phyloP scores from a whole-genome alignment of 2,113 vertebrate genomes.

The Arvicanthis niloticus region DNA sequence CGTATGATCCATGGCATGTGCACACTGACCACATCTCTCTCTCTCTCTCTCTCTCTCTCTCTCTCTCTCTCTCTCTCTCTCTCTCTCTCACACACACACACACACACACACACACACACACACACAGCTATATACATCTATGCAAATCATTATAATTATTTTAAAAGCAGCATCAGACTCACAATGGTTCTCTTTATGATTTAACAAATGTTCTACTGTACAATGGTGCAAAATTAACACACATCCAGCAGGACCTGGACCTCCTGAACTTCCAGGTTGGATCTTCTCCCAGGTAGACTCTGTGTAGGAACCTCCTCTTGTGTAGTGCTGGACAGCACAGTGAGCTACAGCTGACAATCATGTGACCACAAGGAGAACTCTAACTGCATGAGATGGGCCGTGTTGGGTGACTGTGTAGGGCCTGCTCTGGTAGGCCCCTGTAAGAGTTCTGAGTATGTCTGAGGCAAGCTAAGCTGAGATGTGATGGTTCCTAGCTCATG shows the following conservation, averaged over 20 bases:
- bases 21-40: background rate
- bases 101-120: background rate
- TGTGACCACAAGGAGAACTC: background rate
- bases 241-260: background rate
- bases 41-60: background rate
- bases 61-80: background rate
- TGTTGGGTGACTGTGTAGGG: background rate
- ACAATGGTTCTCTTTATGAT: background rate
- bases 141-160: background rate
- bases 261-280: background rate
- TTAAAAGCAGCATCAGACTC: background rate
- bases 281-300: background rate
- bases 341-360: background rate
- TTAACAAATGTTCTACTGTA: background rate
- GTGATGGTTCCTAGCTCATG: background rate
- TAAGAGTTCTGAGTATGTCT: too few relatives aligned
- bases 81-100: background rate
- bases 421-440: background rate
- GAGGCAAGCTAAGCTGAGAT: background rate
- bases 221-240: too few relatives aligned
- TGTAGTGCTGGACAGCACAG: background rate
- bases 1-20: background rate
- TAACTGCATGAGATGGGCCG: background rate
- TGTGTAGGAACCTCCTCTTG: background rate
- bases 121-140: background rate